Base-by-base conservation (phyloP, 2,797 vertebrate species). In the Pteronotus mesoamericanus region DNA sequence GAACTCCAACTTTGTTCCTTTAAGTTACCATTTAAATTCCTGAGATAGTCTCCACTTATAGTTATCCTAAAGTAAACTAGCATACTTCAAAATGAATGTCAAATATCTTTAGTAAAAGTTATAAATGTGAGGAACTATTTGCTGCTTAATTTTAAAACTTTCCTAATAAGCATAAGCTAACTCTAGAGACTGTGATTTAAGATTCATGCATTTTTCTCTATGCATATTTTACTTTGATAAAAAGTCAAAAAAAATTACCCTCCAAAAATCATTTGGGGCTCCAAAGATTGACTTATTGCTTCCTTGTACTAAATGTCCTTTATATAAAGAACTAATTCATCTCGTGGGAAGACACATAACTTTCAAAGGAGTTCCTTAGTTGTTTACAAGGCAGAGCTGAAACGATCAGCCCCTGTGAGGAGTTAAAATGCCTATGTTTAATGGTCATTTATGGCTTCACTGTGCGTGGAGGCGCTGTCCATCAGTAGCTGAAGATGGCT, bases 21-120 rank as follows among this genome's bases (percentile, higher is more conserved):
- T 92, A 94, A 93, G 24, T 46, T 69, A n/a, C 15, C 74, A 77
- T 96, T 96, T 72, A 94, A 83, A 85, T 95, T 87, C 24, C 66
- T 90, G 68, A 93, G 82, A 90, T 64, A 64, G 37, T 71, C 55
- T 69, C 39, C 46, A 57, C 66, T 92, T 59, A 93, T 7, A 61
- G 10, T 80, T 77, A 96, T 77, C 68, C 39, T 86, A 85, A 89
- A 89, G 57, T 86, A 96, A 91, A 51, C 72, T 44, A 74, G 39
- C 37, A 55, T 29, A 32, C 42, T 92, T 75, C 9, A 19, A 91
- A 94, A 92, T 55, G 21, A 92, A 83, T 68, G 32, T 75, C 57
- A 34, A 74, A 77, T 78, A 86, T 71, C n/a, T 95, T 93, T 29
- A 85, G 61, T 53, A 71, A 92, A 86, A 88, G 37, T 92, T 96